Conservation (phyloP, 2,888 invertebrate species). For the Eumerus sabulonum region DNA sequence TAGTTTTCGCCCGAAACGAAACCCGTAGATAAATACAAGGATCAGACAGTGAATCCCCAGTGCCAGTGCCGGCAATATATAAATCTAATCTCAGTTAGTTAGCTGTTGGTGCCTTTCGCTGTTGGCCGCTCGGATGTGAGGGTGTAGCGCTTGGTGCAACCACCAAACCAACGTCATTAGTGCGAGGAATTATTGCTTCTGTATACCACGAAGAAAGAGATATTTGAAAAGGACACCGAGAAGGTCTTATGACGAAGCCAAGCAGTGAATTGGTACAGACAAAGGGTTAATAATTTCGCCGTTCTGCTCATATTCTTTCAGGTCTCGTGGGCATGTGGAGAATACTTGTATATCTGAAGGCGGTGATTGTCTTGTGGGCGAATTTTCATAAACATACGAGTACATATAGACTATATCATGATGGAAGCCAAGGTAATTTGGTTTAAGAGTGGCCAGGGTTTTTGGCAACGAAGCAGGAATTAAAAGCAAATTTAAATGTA, state of each 20-base stretch:
- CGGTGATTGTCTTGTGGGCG: no score
- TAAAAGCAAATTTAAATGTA: no score
- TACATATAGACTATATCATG: no score
- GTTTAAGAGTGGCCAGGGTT: no score
- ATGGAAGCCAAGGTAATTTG: no score
- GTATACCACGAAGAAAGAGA: conserved; percentile 60
- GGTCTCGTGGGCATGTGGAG: neutral
- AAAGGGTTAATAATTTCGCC: conserved; percentile 65
- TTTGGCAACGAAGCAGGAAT: no score
- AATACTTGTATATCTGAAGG: no score
- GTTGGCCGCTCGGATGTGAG: no score
- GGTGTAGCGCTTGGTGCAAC: conserved; percentile 25
- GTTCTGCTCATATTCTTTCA: conserved; percentile 62
- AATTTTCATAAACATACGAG: no score
- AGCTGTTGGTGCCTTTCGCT: conserved; percentile 34
- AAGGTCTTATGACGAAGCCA: conserved; percentile 63
- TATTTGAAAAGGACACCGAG: conserved; percentile 63
- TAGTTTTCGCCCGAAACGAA: conserved; percentile 50
- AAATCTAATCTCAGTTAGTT: conserved; percentile 64
- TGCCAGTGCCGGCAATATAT: conserved; percentile 57
- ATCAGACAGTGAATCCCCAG: conserved; percentile 65
- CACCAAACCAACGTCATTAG: conserved; percentile 63
- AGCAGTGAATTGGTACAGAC: conserved; percentile 57
- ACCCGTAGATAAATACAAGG: conserved; percentile 66
- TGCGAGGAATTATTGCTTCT: conserved; percentile 66